Evolutionary conservation across 1,140 invertebrate species (phyloP).

Genomic region (Sitodiplosis mosellana): DNA sequence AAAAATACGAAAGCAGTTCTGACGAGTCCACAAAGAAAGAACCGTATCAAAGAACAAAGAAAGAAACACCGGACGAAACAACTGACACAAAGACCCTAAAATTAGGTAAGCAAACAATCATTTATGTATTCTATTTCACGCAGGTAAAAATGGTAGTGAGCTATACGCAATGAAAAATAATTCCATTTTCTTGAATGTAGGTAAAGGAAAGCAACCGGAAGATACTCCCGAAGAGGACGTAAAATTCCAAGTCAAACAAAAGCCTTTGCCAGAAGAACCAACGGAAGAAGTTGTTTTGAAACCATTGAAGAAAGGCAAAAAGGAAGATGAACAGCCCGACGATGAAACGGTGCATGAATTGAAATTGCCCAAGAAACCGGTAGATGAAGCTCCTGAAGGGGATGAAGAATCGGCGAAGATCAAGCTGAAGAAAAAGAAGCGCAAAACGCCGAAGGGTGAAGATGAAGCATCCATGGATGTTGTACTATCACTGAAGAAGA

Average conservation of each 20-base stretch:
- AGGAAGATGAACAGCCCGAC: slow-evolving; percentile 7
- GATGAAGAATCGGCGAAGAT: slow-evolving; percentile 11
- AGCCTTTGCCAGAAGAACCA: slow-evolving; percentile 9
- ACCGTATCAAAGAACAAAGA: slow-evolving; percentile 15
- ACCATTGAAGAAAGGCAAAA: slow-evolving; percentile 24
- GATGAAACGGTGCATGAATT: slow-evolving; percentile 1
- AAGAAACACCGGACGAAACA: slow-evolving; percentile 1
- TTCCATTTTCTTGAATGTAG: slow-evolving; percentile 4
- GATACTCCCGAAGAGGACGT: slow-evolving; percentile 5
- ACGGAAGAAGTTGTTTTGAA: slow-evolving; percentile 28
- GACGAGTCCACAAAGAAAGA: slow-evolving; percentile 16
- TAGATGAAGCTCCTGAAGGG: slow-evolving; percentile 10
- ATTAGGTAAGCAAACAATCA: too few relatives aligned
- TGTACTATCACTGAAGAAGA: slow-evolving; percentile 6
- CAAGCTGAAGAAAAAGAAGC: slow-evolving; percentile 6
- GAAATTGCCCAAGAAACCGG: slow-evolving; percentile 2
- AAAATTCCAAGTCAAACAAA: slow-evolving; percentile 6
- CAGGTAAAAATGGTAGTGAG: too few relatives aligned
- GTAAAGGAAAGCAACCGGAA: slow-evolving; percentile 17
- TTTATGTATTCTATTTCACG: too few relatives aligned
- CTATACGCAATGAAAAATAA: too few relatives aligned
- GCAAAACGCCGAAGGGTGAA: slow-evolving; percentile 9
- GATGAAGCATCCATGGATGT: slow-evolving; percentile 12
- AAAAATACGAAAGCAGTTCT: slow-evolving; percentile 21
- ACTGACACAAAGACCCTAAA: neutral